Percentiles rank a stretch among this genome's conserved stretches.
phyloP scores from a whole-genome alignment of 2,113 vertebrate genomes.

The Mustelus asterias region DNA sequence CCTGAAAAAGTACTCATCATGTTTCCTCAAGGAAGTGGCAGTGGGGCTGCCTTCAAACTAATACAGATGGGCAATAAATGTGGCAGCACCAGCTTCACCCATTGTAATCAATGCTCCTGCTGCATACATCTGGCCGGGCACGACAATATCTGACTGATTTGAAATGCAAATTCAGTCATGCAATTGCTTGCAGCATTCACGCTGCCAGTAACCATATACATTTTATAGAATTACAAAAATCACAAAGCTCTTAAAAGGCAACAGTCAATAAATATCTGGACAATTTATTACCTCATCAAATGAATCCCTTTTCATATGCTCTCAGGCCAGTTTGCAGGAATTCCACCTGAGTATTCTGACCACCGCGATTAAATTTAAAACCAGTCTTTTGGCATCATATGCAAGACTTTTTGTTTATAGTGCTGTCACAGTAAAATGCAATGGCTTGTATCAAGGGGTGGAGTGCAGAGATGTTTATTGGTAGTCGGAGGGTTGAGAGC shows the following conservation, averaged over 20 bases:
- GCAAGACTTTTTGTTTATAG: neutral
- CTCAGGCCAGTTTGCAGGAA: neutral
- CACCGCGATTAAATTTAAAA: neutral
- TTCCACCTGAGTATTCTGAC: neutral
- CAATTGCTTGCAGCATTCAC: neutral
- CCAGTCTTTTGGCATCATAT: neutral
- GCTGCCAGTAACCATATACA: neutral
- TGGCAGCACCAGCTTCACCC: neutral
- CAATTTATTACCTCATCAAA: conserved; percentile 10
- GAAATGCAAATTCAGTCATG: neutral
- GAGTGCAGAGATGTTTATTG: neutral
- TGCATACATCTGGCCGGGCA: neutral
- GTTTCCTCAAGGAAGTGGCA: neutral
- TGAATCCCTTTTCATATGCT: conserved; percentile 8
- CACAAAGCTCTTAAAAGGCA: neutral
- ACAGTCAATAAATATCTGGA: conserved; percentile 11
- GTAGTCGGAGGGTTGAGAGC: neutral
- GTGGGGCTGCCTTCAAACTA: neutral
- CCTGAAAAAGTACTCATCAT: neutral
- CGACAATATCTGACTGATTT: neutral
- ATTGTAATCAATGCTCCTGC: neutral
- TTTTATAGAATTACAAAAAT: conserved; percentile 2
- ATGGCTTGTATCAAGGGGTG: neutral
- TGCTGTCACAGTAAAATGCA: neutral
- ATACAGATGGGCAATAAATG: neutral